Evolutionary conservation across 2,113 vertebrate genomes (phyloP), one percentile per base, ranked within the genome.

Genomic region (Euleptes europaea): DNA sequence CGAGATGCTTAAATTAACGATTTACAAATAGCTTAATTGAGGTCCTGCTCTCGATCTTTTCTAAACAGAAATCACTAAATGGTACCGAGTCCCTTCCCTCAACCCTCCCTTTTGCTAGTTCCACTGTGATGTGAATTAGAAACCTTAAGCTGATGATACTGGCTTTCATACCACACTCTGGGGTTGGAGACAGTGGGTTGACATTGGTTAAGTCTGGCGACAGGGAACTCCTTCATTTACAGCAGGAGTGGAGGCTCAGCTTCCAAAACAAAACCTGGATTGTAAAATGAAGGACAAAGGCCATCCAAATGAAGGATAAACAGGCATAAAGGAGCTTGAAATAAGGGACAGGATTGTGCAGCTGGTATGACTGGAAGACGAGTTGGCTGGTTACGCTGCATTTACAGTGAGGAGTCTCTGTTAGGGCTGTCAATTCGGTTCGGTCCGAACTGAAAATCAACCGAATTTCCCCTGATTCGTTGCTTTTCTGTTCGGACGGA

Each of bases 11-110:
- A 90, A 95, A 95, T 93, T 95, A 95, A 94, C 80, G 83, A 94
- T 94, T 94, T 93, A 82, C 92, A 91, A 94, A 94, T 54, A 86
- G 89, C 76, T 91, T 94, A 85, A 93, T 85, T 90, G 93, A 93
- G 89, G 92, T 88, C 89, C 91, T 6, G 88, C 40, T 86, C 91
- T 47, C 81, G 33, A 80, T 83, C 86, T 90, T 80, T 40, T 60
- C 86, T 11, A 10, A 89, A 81, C 84, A 85, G 92, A 88, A 90
- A 91, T 89, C 6, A 78, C 80, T 66, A 81, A 88, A 83, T 3
- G 72, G 38, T 81, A 92, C 69, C 4, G 86, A 89, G 90, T 89
- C 86, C 63, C 66, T 63, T 47, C 51, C 21, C 19, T 51, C 42
- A 4, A 4, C 4, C 1, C 54, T 85, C 80, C 75, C 23, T 1